Evolutionary conservation across 2,113 vertebrate genomes (phyloP).

Genomic region (Girardinichthys multiradiatus): DNA sequence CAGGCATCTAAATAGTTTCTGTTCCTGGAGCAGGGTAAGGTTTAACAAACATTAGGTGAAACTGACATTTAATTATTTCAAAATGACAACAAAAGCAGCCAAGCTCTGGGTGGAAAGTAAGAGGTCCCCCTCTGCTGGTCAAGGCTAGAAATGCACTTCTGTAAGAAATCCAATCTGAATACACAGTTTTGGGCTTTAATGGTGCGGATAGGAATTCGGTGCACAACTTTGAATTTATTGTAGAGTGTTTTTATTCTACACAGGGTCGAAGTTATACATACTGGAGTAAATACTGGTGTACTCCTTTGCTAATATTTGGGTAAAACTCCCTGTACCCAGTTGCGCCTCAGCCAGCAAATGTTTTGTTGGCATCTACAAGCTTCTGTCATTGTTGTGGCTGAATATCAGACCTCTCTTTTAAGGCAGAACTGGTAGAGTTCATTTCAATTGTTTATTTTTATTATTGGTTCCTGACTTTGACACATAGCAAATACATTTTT

Average conservation of each 20-base stretch:
- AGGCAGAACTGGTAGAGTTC: too few species aligned
- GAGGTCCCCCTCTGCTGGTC: conserved; percentile 26
- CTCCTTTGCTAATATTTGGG: not conserved
- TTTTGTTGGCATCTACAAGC: too few species aligned
- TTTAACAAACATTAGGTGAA: not conserved
- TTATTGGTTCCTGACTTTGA: too few species aligned
- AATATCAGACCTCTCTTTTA: too few species aligned
- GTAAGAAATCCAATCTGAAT: not conserved
- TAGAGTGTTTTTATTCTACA: not conserved
- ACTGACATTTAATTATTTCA: too few species aligned
- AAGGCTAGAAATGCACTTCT: conserved; percentile 2
- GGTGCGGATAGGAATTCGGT: not conserved
- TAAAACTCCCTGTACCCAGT: not conserved
- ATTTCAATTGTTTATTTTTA: too few species aligned
- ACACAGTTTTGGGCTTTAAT: too few species aligned
- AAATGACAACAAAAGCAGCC: not conserved
- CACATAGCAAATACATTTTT: too few species aligned
- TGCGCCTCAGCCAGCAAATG: too few species aligned
- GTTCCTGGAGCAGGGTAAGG: not conserved
- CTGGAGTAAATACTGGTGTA: not conserved
- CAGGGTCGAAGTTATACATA: not conserved
- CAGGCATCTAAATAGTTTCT: not conserved
- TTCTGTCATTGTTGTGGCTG: too few species aligned
- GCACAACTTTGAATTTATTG: not conserved
- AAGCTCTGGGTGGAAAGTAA: not conserved